phyloP scores from a whole-genome alignment of 2,113 vertebrate genomes.

The Neotoma lepida region DNA sequence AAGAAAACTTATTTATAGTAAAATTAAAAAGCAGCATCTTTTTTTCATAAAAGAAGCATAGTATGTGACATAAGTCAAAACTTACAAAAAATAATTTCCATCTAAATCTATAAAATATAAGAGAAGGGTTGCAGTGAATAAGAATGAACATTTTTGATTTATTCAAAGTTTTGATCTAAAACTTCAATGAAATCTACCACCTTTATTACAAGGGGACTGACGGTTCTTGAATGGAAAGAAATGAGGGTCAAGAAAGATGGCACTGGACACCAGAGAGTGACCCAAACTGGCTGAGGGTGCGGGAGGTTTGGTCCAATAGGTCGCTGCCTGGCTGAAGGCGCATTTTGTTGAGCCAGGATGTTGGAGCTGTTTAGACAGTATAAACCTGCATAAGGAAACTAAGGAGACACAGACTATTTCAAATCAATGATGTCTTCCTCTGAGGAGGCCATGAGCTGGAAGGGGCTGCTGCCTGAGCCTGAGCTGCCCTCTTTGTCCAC shows the following conservation, averaged over 20 bases:
- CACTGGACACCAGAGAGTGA: constrained; percentile 72
- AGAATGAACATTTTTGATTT: constrained; percentile 80
- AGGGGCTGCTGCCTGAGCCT: constrained; percentile 82
- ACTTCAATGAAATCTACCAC: constrained; percentile 75
- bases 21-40: constrained; percentile 56
- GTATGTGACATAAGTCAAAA: constrained; percentile 70
- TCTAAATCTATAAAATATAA: constrained; percentile 72
- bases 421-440: constrained; percentile 96
- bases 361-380: constrained; percentile 77
- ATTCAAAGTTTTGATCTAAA: constrained; percentile 80
- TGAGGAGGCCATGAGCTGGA: constrained; percentile 88
- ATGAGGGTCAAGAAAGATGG: constrained; percentile 72
- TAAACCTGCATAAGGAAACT: constrained; percentile 79
- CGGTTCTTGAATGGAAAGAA: constrained; percentile 72
- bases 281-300: constrained; percentile 72
- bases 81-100: constrained; percentile 61
- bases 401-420: constrained; percentile 89
- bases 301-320: constrained; percentile 72
- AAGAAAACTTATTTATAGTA: constrained; percentile 64
- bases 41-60: constrained; percentile 71
- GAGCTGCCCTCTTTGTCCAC: constrained; percentile 86
- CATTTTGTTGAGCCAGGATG: constrained; percentile 73
- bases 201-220: constrained; percentile 80
- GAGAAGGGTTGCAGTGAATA: constrained; percentile 73
- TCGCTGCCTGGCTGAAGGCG: constrained; percentile 71